These are phyloP conservation scores for Troides aeacus DNA, from an alignment of 2,888 invertebrate genomes.

Conservation along the genomic window DNA sequence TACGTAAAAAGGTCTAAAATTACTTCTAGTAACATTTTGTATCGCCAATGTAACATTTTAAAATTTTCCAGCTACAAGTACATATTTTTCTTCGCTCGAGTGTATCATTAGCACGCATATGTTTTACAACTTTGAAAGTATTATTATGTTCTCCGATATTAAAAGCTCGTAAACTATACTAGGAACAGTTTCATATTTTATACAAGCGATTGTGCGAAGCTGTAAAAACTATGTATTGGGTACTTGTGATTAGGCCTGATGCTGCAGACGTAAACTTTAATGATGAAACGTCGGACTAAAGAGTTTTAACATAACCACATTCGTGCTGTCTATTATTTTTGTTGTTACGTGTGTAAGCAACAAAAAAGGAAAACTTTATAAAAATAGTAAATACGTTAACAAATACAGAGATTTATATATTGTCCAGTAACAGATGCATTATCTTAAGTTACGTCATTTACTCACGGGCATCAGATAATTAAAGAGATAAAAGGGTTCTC, in stretches of 20 bases:
- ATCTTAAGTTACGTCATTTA: too few species aligned
- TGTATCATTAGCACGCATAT: slow-evolving; percentile 15
- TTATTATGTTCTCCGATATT: slow-evolving; percentile 17
- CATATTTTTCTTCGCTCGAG: neutral
- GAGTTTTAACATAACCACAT: neutral
- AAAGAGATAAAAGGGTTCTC: too few species aligned
- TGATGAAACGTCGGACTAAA: slow-evolving; percentile 14
- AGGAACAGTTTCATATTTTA: slow-evolving; percentile 29
- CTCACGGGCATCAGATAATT: too few species aligned
- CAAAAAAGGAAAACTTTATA: too few species aligned
- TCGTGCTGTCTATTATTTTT: neutral
- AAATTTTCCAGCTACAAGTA: neutral
- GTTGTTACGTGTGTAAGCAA: too few species aligned
- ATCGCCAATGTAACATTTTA: neutral
- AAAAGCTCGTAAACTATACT: slow-evolving; percentile 16
- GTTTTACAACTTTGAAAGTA: slow-evolving; percentile 16
- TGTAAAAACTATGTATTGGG: slow-evolving; percentile 30
- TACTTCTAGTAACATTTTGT: neutral
- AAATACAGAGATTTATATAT: too few species aligned
- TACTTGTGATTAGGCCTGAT: slow-evolving; percentile 27
- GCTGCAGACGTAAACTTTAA: slow-evolving; percentile 30
- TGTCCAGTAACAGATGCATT: too few species aligned
- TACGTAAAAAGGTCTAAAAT: neutral
- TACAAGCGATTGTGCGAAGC: slow-evolving; percentile 30
- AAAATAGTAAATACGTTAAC: too few species aligned